A percentile compares a stretch with the other conserved stretches of the same genome.
These are phyloP conservation scores for Agrilus biguttatus DNA, from an alignment of 2,888 invertebrate genomes.

Conservation along the genomic window DNA sequence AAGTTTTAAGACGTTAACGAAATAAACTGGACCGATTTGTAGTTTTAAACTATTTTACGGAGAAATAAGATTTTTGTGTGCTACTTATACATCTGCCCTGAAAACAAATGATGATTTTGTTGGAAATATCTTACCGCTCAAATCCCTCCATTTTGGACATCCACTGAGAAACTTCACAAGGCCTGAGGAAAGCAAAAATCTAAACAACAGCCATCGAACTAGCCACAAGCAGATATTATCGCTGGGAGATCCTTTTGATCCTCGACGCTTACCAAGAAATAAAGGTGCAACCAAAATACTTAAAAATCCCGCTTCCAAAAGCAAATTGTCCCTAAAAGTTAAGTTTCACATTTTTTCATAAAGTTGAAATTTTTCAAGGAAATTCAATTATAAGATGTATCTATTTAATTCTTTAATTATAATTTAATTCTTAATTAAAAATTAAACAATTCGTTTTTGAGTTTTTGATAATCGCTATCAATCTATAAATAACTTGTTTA, in stretches of 20 bases:
- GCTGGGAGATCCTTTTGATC: constrained; percentile 30
- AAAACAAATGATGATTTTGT: too few species aligned
- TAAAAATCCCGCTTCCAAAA: constrained; percentile 60
- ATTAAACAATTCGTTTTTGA: too few species aligned
- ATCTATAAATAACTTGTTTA: too few species aligned
- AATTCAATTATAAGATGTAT: not conserved
- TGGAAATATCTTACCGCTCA: constrained; percentile 40
- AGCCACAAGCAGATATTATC: constrained; percentile 49
- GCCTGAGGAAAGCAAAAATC: constrained; percentile 57
- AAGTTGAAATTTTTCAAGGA: constrained; percentile 1
- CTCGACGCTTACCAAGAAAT: constrained; percentile 29
- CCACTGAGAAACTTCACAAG: constrained; percentile 54
- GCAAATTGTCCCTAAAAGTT: constrained; percentile 48
- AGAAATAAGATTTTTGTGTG: too few species aligned
- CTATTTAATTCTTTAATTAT: too few species aligned
- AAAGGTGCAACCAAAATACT: constrained; percentile 55
- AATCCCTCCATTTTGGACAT: constrained; percentile 65
- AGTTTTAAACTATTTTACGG: too few species aligned
- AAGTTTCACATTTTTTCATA: constrained; percentile 2
- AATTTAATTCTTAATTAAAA: too few species aligned
- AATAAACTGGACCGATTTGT: not conserved
- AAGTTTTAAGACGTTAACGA: too few species aligned
- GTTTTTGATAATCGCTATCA: too few species aligned
- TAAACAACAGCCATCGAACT: constrained; percentile 56
- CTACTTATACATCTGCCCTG: too few species aligned